These are phyloP conservation scores for Ormia ochracea DNA, from an alignment of 2,888 invertebrate genomes.

Conservation along the genomic window DNA sequence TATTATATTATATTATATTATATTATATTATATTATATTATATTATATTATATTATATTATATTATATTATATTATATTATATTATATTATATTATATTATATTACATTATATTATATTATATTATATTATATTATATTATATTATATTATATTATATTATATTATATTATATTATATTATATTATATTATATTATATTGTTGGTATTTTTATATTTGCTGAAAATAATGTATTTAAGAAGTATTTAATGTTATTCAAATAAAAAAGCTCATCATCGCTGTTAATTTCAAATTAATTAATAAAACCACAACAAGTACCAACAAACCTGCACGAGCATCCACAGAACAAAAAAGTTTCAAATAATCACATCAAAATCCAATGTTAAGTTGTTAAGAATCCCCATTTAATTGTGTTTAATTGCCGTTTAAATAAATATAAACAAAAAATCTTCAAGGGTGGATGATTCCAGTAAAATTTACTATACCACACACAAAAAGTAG, in stretches of 20 bases:
- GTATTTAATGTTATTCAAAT: background rate
- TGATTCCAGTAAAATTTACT: slow-evolving; percentile 1
- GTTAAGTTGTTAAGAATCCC: slow-evolving; percentile 44
- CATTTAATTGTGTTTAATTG: slow-evolving; percentile 56
- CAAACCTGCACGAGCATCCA: background rate
- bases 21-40: too few species aligned
- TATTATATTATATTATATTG: too few species aligned
- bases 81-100: too few species aligned
- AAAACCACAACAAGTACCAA: slow-evolving; percentile 26
- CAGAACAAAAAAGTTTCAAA: slow-evolving; percentile 27
- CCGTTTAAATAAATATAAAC: slow-evolving; percentile 44
- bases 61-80: too few species aligned
- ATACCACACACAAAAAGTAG: background rate
- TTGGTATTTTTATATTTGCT: too few species aligned
- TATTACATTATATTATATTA: too few species aligned
- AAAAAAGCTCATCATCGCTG: background rate
- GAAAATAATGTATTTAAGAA: too few species aligned
- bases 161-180: too few species aligned
- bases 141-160: too few species aligned
- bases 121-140: too few species aligned
- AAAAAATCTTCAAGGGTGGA: slow-evolving; percentile 43
- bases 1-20: too few species aligned
- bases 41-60: too few species aligned
- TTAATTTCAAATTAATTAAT: slow-evolving; percentile 22
- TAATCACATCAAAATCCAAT: slow-evolving; percentile 47